These are phyloP conservation scores for Apodemia duryi DNA, from an alignment of 2,888 invertebrate genomes.

Conservation along the genomic window DNA sequence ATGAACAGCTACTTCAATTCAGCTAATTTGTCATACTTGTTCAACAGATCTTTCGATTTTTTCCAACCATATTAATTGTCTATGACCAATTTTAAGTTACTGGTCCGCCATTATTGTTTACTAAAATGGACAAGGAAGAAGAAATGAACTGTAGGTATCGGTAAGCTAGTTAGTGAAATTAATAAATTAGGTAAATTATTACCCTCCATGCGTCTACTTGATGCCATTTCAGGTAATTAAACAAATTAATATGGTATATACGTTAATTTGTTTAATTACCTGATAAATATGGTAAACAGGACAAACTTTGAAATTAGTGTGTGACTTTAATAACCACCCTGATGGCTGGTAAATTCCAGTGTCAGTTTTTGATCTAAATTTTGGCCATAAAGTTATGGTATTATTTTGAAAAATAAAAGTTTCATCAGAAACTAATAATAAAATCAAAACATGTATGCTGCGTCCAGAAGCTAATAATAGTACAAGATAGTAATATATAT, in stretches of 20 bases:
- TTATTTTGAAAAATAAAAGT: not conserved
- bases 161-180: slow-evolving; percentile 19
- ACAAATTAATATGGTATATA: too few species aligned
- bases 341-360: not conserved
- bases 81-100: too few species aligned
- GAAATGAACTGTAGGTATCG: slow-evolving; percentile 10
- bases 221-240: not conserved
- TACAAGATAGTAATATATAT: not conserved
- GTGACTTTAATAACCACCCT: slow-evolving; percentile 1
- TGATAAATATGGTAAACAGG: not conserved
- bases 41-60: too few species aligned
- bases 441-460: slow-evolving; percentile 5
- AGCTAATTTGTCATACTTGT: too few species aligned
- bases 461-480: slow-evolving; percentile 9
- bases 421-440: not conserved
- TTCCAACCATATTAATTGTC: too few species aligned
- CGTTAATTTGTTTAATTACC: too few species aligned
- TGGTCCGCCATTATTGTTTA: too few species aligned
- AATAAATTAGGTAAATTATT: slow-evolving; percentile 19
- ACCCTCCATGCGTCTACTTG: not conserved
- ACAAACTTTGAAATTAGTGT: not conserved
- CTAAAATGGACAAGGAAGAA: too few species aligned
- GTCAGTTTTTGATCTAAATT: slow-evolving; percentile 15
- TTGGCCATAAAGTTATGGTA: slow-evolving; percentile 1
- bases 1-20: too few species aligned